Evolutionary conservation across 2,797 vertebrate genomes (phyloP).

Genomic region (Okamejei kenojei): DNA sequence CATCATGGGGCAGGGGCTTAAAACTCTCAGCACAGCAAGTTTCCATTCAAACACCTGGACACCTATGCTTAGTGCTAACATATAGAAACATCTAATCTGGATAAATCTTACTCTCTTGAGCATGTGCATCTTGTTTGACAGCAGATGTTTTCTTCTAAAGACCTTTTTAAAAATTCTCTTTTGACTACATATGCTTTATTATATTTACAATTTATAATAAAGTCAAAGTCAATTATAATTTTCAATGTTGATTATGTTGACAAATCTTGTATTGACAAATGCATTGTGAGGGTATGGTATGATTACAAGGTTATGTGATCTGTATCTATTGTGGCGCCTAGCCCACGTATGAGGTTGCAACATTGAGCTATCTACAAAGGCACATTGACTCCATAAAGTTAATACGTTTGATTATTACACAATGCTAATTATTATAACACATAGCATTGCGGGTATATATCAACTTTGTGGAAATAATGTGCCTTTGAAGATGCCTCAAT

Average conservation of each 20-base stretch:
- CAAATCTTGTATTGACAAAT: background rate
- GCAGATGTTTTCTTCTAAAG: no score
- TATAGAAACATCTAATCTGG: background rate
- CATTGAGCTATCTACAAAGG: background rate
- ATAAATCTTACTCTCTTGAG: background rate
- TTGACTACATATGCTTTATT: background rate
- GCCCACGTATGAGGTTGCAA: background rate
- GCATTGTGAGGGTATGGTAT: background rate
- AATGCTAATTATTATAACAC: no score
- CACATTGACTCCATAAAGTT: background rate
- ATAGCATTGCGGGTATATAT: no score
- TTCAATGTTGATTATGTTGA: background rate
- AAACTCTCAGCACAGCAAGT: background rate
- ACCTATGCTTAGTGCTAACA: background rate
- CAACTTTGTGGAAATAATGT: no score
- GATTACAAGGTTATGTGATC: constrained; percentile 23
- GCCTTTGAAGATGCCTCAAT: no score
- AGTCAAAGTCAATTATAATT: background rate
- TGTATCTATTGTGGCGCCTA: background rate
- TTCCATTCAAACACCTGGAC: background rate
- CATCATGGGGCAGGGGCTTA: no score
- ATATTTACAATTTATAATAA: background rate
- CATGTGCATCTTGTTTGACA: background rate
- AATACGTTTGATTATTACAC: background rate
- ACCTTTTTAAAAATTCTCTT: background rate